Evolutionary conservation across 2,113 vertebrate species (phyloP).

Genomic region (Hydropotes inermis): DNA sequence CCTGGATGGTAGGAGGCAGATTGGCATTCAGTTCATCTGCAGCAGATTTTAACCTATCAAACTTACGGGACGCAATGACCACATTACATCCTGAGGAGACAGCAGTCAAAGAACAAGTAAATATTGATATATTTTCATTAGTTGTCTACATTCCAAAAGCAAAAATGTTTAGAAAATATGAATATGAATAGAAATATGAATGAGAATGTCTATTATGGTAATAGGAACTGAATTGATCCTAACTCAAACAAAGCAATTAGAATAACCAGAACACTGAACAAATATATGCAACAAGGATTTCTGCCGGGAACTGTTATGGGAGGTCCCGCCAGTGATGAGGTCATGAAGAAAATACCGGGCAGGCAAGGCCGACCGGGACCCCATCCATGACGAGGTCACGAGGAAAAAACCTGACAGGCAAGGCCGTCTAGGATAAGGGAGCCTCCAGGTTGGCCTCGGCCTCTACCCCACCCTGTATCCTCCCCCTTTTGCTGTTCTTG

Average conservation of each 20-base stretch:
- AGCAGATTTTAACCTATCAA: constrained; percentile 84
- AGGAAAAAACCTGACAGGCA: too few relatives aligned
- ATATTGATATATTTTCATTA: not conserved
- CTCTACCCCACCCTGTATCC: too few relatives aligned
- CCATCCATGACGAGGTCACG: too few relatives aligned
- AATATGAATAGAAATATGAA: not conserved
- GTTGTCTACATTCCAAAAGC: not conserved
- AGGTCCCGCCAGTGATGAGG: too few relatives aligned
- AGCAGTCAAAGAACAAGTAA: constrained; percentile 23
- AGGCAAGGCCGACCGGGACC: too few relatives aligned
- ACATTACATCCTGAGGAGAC: constrained; percentile 88
- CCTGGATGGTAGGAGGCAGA: constrained; percentile 77
- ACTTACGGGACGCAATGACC: constrained; percentile 92
- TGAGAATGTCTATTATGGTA: not conserved
- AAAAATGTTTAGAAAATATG: not conserved
- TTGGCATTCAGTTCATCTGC: constrained; percentile 83
- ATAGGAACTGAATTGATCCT: not conserved
- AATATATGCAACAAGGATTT: not conserved
- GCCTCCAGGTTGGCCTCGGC: too few relatives aligned
- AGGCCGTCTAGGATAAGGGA: too few relatives aligned
- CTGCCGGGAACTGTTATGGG: not conserved
- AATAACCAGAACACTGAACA: not conserved
- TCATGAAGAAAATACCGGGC: too few relatives aligned
- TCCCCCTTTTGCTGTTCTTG: too few relatives aligned
- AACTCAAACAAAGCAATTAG: not conserved